A percentile compares a stretch with the other conserved stretches of the same genome.
Evolutionary conservation across 2,888 invertebrate genomes (phyloP).

Genomic region (Ferrisia virgata): DNA sequence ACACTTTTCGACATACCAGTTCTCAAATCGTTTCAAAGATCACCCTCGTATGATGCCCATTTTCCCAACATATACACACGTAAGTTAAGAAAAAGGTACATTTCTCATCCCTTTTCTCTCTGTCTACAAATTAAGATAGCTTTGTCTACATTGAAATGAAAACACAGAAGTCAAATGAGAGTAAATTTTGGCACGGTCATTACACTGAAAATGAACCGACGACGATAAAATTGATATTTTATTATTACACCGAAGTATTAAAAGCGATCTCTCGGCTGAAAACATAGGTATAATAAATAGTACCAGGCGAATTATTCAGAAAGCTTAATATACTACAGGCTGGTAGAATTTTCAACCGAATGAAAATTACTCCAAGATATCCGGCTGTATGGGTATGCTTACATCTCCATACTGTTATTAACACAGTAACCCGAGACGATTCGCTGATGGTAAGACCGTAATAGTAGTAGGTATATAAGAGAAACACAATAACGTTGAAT

Average conservation of each 20-base stretch:
- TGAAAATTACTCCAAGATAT: neutral
- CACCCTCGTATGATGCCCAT: too few species aligned
- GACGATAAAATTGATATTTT: neutral
- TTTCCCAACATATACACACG: too few species aligned
- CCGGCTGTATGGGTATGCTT: neutral
- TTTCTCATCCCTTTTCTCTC: too few species aligned
- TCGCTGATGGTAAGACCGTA: neutral
- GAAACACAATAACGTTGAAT: too few species aligned
- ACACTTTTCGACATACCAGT: too few species aligned
- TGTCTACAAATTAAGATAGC: too few species aligned
- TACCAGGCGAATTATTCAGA: neutral
- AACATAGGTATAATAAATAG: neutral
- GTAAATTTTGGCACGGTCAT: neutral
- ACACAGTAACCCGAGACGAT: neutral
- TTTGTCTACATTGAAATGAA: too few species aligned
- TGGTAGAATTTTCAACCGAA: neutral
- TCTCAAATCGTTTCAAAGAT: too few species aligned
- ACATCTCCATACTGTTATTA: neutral
- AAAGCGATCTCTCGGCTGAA: neutral
- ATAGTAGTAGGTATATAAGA: neutral
- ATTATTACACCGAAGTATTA: neutral
- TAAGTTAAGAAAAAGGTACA: too few species aligned
- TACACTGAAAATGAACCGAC: neutral
- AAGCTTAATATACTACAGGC: neutral
- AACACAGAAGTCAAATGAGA: too few species aligned